Evolutionary conservation across 1,140 invertebrate genomes (phyloP).

Genomic region (Maniola jurtina): DNA sequence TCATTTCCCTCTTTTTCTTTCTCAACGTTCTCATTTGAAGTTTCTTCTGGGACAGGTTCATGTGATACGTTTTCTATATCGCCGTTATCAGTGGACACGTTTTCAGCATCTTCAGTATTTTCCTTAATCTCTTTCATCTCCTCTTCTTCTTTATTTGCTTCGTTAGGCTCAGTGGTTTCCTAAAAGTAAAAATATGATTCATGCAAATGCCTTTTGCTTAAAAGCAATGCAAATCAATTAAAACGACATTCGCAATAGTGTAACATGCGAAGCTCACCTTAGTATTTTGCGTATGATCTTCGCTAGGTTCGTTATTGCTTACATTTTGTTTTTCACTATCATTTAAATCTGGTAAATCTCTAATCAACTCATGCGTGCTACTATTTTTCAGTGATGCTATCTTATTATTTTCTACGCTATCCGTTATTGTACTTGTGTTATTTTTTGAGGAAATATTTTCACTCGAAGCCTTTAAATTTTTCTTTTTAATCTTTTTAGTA

Average conservation of each 20-base stretch:
- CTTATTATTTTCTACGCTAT: constrained; percentile 51
- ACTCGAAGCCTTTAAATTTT: constrained; percentile 63
- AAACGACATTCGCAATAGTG: constrained; percentile 42
- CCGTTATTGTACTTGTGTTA: constrained; percentile 61
- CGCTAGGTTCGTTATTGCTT: constrained; percentile 35
- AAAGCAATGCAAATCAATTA: constrained; percentile 70
- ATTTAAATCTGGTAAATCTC: constrained; percentile 65
- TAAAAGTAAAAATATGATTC: constrained; percentile 71
- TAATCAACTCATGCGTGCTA: constrained; percentile 69
- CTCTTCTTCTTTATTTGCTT: constrained; percentile 31
- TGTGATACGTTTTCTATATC: constrained; percentile 22
- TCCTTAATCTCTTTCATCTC: constrained; percentile 33
- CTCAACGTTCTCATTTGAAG: constrained; percentile 31
- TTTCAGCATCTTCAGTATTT: constrained; percentile 8
- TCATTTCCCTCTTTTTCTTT: constrained; percentile 17
- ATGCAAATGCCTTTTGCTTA: constrained; percentile 65
- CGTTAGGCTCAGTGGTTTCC: constrained; percentile 42
- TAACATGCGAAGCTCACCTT: constrained; percentile 64
- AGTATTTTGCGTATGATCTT: constrained; percentile 32
- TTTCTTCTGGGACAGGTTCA: constrained; percentile 5
- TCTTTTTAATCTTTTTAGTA: constrained; percentile 62
- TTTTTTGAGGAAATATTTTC: constrained; percentile 74
- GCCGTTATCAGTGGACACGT: constrained; percentile 24
- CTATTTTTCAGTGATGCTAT: constrained; percentile 61
- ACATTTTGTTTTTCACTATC: constrained; percentile 50